Conservation (phyloP, 1,140 invertebrate species). For the Branchinecta lynchi region DNA sequence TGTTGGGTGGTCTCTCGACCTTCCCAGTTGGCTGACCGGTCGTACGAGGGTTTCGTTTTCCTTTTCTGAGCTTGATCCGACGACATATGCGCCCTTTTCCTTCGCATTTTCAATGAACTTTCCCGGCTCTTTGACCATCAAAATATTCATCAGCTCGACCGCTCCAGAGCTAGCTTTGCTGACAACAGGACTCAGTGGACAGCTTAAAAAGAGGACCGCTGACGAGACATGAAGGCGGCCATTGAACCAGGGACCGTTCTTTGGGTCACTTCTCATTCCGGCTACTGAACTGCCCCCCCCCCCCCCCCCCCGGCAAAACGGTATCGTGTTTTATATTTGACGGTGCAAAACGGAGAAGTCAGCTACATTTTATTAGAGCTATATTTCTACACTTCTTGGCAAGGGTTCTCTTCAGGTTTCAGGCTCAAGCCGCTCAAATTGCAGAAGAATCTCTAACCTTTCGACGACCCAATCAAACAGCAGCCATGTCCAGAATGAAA, state of each 20-base stretch:
- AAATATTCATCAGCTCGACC: neutral
- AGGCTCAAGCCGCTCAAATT: no score
- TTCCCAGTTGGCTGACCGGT: neutral
- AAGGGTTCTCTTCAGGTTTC: no score
- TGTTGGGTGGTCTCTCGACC: neutral
- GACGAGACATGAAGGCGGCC: neutral
- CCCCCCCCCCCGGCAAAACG: neutral
- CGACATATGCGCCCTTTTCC: neutral
- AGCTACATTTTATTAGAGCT: no score
- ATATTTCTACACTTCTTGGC: no score
- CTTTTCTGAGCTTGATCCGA: neutral
- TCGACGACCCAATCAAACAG: no score
- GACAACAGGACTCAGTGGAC: neutral
- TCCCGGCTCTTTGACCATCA: neutral
- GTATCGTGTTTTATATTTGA: neutral
- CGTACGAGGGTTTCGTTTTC: neutral
- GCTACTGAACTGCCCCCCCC: neutral
- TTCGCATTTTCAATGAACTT: neutral
- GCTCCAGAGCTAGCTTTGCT: conserved; percentile 6
- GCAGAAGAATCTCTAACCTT: no score
- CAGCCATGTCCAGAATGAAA: no score
- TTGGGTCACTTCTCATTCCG: neutral
- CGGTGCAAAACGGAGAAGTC: no score
- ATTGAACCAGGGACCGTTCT: neutral
- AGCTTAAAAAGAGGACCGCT: neutral